Base-by-base conservation (phyloP, 2,888 invertebrate genomes). In the Limnephilus auricula region DNA sequence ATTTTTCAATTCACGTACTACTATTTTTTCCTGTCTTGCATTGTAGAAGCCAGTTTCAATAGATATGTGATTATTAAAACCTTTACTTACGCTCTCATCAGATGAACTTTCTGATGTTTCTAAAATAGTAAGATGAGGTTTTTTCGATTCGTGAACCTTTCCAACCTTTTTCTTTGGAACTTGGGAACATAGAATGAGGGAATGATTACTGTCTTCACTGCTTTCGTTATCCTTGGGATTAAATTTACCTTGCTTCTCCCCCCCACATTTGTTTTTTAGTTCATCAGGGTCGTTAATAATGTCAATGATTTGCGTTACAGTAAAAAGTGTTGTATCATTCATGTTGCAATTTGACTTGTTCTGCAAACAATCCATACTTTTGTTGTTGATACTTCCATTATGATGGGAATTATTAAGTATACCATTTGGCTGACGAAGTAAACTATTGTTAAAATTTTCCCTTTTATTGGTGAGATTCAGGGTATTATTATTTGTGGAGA, bases 251-350 rank as follows among this genome's bases (percentile, higher is more conserved):
- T 82, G 86, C 4, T 82, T 82, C 25, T 82, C 32, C 34, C 25
- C 34, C 82, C 25, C 82, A 34, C 45, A 25, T 65, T 25, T 85
- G 37, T 85, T 85, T 30, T 37, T 30, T 40, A n/a, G 40, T 30
- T 85, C 85, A 30, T 40, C 45, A 32, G 87, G 87, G 65, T 78
- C 30, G 25, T 92, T 91, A 6, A 92, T 94, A 94, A 96, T 95
- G 92, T 95, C 94, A 40, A 96, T 95, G 37, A 95, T 94, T 94
- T 96, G 96, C 18, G 96, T 95, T 90, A 96, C 94, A 4, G 96
- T 95, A 80, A 95, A 94, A 94, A 96, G 90, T 89, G 92, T 91
- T 13, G 90, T 87, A 85, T 92, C 89, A 25, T 88, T 65, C 65
- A 65, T 95, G 82, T 82, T 37, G 25, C 32, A 34, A 32, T 82